These are phyloP conservation scores for Scrobipalpa costella DNA, from an alignment of 2,888 invertebrate genomes.

Conservation along the genomic window DNA sequence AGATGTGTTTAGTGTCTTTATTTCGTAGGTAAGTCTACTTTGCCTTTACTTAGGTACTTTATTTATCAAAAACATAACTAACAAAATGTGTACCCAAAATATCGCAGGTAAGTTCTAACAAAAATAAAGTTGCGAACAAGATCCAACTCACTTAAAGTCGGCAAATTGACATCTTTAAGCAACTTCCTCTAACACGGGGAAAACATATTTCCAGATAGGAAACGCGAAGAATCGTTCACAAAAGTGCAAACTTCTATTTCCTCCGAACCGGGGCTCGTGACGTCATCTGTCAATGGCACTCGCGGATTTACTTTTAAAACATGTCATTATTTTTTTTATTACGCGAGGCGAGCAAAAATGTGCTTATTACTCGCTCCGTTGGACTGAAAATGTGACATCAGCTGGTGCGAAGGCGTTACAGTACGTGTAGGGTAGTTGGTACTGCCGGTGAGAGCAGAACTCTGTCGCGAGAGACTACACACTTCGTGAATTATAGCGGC, in stretches of 20 bases:
- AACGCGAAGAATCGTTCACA: constrained; percentile 15
- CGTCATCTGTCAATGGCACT: constrained; percentile 59
- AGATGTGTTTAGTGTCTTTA: too few relatives aligned
- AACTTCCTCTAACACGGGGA: constrained; percentile 6
- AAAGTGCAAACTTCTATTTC: constrained; percentile 22
- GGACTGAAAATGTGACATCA: constrained; percentile 80
- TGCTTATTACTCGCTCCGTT: constrained; percentile 81
- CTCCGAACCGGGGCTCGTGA: neutral
- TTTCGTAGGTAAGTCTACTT: neutral
- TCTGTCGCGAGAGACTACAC: neutral
- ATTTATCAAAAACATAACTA: neutral
- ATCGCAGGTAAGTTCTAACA: neutral
- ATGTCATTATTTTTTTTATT: constrained; percentile 77
- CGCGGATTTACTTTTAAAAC: constrained; percentile 72
- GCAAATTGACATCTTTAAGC: constrained; percentile 18
- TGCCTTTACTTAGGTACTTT: neutral
- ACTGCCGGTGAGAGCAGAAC: neutral
- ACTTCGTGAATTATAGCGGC: neutral
- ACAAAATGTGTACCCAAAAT: neutral
- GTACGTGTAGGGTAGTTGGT: neutral
- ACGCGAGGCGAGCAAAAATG: constrained; percentile 76
- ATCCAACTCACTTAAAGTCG: constrained; percentile 19
- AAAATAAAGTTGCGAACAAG: constrained; percentile 15
- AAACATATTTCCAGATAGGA: constrained; percentile 14
- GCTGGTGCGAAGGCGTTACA: constrained; percentile 66